phyloP scores from a whole-genome alignment of 1,140 invertebrate species.

The Atta cephalotes region DNA sequence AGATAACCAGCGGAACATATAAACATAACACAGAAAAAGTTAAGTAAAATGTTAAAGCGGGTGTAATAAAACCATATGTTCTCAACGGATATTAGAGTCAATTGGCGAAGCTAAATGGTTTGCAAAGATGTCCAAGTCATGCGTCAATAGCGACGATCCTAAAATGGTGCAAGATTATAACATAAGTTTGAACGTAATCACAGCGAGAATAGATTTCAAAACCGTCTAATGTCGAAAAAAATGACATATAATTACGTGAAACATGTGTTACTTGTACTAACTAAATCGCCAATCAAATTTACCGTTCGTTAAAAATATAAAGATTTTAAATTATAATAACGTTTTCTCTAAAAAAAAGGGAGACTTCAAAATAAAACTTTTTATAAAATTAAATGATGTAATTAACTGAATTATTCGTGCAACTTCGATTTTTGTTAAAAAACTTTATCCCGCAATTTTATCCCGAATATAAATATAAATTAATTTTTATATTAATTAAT shows the following conservation, averaged over 20 bases:
- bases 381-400: neutral
- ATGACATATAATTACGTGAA: too few relatives aligned
- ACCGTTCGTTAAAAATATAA: neutral
- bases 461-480: neutral
- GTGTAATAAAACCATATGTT: neutral
- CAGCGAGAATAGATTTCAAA: neutral
- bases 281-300: neutral
- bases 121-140: slow-evolving; percentile 41
- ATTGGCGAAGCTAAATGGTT: slow-evolving; percentile 40
- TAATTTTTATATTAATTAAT: neutral
- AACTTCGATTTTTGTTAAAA: neutral
- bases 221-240: neutral
- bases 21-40: slow-evolving; percentile 34
- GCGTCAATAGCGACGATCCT: slow-evolving; percentile 2
- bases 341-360: neutral
- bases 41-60: slow-evolving; percentile 17
- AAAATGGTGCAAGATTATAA: neutral
- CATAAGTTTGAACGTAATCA: neutral
- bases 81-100: neutral
- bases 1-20: slow-evolving; percentile 54
- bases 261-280: neutral
- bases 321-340: neutral
- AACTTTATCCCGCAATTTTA: neutral
- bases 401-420: neutral
- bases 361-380: neutral